phyloP scores from a whole-genome alignment of 2,113 vertebrate genomes.

The Speoplatyrhinus poulsoni region DNA sequence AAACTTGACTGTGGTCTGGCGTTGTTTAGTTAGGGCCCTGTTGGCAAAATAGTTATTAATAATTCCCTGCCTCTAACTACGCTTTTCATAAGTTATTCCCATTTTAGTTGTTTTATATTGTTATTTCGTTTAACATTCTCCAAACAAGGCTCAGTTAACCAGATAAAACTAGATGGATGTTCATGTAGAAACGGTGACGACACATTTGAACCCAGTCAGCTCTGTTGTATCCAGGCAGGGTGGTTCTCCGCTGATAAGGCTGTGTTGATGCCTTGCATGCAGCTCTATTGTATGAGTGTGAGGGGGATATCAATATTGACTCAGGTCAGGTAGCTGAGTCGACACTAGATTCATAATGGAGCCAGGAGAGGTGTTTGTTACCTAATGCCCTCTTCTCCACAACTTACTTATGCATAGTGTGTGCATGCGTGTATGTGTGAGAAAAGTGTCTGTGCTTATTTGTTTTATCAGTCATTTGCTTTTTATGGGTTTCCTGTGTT shows the following conservation, averaged over 20 bases:
- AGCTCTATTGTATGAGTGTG: conserved; percentile 37
- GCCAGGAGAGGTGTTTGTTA: conserved; percentile 9
- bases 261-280: conserved; percentile 7
- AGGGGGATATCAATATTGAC: conserved; percentile 35
- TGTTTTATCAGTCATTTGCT: not conserved
- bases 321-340: conserved; percentile 14
- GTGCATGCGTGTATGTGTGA: conserved; percentile 13
- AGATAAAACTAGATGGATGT: too few relatives aligned
- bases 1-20: conserved; percentile 6
- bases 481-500: conserved; percentile 11
- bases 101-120: not conserved
- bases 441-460: conserved; percentile 18
- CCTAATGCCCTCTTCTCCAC: conserved; percentile 11
- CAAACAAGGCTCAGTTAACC: too few relatives aligned
- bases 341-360: conserved; percentile 11
- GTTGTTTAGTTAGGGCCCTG: too few relatives aligned
- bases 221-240: conserved; percentile 9
- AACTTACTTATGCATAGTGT: conserved; percentile 15
- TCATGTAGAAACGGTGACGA: too few relatives aligned
- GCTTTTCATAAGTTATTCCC: too few relatives aligned
- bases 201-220: conserved; percentile 3
- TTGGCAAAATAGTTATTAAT: too few relatives aligned
- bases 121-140: not conserved
- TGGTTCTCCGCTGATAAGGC: conserved; percentile 5
- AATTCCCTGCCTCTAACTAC: too few relatives aligned